Evolutionary conservation across 2,797 vertebrate genomes (phyloP).

Genomic region (Hydrocynus forskahlii): DNA sequence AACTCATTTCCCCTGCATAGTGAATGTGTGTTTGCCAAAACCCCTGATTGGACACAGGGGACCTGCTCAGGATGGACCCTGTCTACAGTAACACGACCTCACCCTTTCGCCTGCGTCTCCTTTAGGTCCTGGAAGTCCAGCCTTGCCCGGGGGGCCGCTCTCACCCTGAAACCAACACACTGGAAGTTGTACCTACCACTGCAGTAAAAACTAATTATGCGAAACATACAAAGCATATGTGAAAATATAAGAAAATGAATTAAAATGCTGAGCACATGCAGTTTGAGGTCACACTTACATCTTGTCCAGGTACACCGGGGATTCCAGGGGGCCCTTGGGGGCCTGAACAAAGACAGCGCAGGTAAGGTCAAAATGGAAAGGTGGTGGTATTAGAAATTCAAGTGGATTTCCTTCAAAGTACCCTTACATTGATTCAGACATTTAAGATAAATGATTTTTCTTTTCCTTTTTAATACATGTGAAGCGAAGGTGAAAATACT

Average conservation of each 20-base stretch:
- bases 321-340: constrained; percentile 80
- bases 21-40: too few relatives aligned
- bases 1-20: too few relatives aligned
- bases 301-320: constrained; percentile 61
- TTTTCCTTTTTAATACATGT: not conserved
- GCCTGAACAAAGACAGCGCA: constrained; percentile 56
- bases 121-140: constrained; percentile 72
- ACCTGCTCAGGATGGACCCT: too few relatives aligned
- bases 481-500: not conserved
- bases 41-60: too few relatives aligned
- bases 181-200: too few relatives aligned
- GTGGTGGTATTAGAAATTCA: too few relatives aligned
- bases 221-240: too few relatives aligned
- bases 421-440: too few relatives aligned
- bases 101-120: constrained; percentile 73
- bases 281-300: constrained; percentile 19
- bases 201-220: too few relatives aligned
- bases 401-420: too few relatives aligned
- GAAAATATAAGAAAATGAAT: not conserved
- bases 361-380: not conserved
- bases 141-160: constrained; percentile 65
- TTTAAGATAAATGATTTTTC: too few relatives aligned
- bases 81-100: not conserved
- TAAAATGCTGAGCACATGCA: not conserved
- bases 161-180: constrained; percentile 42